phyloP scores from a whole-genome alignment of 2,113 vertebrate species.

The Vidua chalybeata region DNA sequence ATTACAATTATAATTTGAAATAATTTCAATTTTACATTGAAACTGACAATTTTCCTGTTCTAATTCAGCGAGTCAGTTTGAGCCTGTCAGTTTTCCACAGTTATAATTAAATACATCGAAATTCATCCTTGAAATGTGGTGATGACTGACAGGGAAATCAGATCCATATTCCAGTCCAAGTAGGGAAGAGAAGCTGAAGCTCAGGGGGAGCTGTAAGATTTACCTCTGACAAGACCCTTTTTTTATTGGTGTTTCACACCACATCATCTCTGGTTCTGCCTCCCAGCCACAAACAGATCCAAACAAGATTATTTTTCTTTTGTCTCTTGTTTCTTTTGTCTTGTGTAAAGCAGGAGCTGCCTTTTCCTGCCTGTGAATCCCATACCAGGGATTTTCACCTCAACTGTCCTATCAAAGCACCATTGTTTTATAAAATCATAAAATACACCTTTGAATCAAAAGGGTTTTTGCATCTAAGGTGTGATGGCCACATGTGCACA shows the following conservation, averaged over 20 bases:
- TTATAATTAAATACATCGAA: constrained; percentile 30
- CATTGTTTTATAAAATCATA: neutral
- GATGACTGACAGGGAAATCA: neutral
- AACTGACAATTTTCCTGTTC: neutral
- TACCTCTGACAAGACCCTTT: neutral
- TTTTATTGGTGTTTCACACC: neutral
- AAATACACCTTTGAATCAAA: neutral
- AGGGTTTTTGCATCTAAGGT: neutral
- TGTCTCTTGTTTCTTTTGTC: neutral
- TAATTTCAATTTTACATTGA: neutral
- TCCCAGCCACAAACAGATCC: neutral
- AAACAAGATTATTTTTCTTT: neutral
- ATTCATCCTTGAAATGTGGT: neutral
- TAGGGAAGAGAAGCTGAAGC: neutral
- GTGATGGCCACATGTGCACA: neutral
- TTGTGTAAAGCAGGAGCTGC: neutral
- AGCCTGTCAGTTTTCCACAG: constrained; percentile 8
- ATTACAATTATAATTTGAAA: neutral
- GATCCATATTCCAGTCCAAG: neutral
- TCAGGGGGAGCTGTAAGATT: neutral
- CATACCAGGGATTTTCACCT: neutral
- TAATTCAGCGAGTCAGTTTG: neutral
- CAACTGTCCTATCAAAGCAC: neutral
- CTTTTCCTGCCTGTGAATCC: neutral
- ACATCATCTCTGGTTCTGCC: neutral